Percentiles rank a stretch among this genome's conserved stretches.
Conservation (phyloP, 1,140 invertebrate genomes). For the Drosophila nebulosa region DNA sequence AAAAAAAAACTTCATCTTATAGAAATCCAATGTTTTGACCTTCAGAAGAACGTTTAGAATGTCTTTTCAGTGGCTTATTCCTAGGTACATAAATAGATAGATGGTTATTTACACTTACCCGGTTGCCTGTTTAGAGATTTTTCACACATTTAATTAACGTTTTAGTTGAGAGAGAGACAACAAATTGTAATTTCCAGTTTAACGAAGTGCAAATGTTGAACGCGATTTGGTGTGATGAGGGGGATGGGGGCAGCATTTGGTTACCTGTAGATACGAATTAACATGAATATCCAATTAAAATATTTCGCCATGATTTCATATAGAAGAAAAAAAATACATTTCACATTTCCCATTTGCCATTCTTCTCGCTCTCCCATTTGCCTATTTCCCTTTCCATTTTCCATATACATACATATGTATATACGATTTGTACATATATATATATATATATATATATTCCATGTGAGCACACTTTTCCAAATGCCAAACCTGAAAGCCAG, state of each 20-base stretch:
- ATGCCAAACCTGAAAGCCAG: not conserved
- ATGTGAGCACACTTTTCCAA: not conserved
- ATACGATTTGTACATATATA: too few relatives aligned
- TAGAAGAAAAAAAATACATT: conserved; percentile 25
- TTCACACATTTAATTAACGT: not conserved
- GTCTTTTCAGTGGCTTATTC: too few relatives aligned
- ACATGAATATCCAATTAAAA: conserved; percentile 51
- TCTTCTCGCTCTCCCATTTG: not conserved
- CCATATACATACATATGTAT: not conserved
- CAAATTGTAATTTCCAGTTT: not conserved
- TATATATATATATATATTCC: too few relatives aligned
- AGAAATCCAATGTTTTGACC: too few relatives aligned
- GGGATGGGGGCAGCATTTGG: not conserved
- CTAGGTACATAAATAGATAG: too few relatives aligned
- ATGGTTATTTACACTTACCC: too few relatives aligned
- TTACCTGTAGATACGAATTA: conserved; percentile 16
- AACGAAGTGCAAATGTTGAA: not conserved
- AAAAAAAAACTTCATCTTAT: too few relatives aligned
- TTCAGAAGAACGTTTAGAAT: too few relatives aligned
- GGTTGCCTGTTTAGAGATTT: too few relatives aligned
- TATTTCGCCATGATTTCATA: conserved; percentile 49
- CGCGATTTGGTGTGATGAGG: not conserved
- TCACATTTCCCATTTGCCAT: not conserved
- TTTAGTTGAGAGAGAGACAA: not conserved
- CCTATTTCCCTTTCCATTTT: not conserved